A percentile compares a stretch with the other conserved stretches of the same genome.
phyloP scores from a whole-genome alignment of 2,113 vertebrate species.

The Microtus montanus region DNA sequence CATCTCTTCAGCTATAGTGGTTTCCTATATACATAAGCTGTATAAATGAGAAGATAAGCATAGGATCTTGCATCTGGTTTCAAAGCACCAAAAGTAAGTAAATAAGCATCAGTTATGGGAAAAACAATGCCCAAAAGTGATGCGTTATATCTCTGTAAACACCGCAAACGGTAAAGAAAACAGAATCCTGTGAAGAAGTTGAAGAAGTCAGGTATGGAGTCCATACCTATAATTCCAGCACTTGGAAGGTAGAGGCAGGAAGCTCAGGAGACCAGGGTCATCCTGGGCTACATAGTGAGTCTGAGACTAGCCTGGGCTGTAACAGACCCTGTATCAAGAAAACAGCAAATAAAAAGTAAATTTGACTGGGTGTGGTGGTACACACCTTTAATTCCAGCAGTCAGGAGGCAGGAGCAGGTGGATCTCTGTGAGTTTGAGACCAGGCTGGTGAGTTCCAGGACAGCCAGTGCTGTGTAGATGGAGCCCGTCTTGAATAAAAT shows the following conservation, averaged over 20 bases:
- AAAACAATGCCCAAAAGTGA: background rate
- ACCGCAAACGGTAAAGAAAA: slow-evolving; percentile 23
- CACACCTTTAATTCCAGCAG: background rate
- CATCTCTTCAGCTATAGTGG: background rate
- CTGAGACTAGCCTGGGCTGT: background rate
- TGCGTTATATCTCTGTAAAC: background rate
- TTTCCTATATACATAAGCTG: slow-evolving; percentile 13
- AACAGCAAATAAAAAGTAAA: background rate
- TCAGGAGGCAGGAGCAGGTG: background rate
- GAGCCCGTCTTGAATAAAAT: background rate
- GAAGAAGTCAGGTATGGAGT: background rate
- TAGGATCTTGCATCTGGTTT: background rate
- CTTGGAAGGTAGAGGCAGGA: too few species aligned
- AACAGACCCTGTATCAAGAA: background rate
- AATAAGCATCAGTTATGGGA: background rate
- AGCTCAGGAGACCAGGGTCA: background rate
- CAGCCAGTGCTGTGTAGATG: background rate
- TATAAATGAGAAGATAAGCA: slow-evolving; percentile 9
- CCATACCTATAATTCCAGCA: too few species aligned
- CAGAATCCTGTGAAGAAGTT: background rate
- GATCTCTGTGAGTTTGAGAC: background rate
- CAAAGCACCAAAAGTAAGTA: slow-evolving; percentile 36
- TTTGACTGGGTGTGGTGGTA: background rate
- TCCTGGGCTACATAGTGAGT: background rate
- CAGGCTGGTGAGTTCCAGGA: background rate